Evolutionary conservation across 64 coral and sea anemone species (phyloP), one percentile per base, ranked within the genome.

Genomic region (Porites lutea): DNA sequence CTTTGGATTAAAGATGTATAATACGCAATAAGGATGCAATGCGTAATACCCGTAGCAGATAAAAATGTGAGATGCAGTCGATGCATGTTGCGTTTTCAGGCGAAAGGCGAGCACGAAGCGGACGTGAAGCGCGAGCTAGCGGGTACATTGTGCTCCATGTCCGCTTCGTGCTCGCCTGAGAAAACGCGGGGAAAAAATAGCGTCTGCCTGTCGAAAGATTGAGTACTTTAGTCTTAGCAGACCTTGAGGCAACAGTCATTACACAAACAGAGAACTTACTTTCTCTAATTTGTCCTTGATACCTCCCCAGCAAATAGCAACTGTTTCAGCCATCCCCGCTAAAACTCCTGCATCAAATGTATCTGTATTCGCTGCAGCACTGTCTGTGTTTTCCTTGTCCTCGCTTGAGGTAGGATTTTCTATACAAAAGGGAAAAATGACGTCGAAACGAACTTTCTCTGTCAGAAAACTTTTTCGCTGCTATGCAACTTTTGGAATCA

Each of bases 281-380:
- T 94, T 91, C 48, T 94, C 86, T 52, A 99, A 60, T 78, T 99
- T 92, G 79, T 99, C 94, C 46, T 99, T 96, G 48, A 96, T 91
- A 14, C 88, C 97, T 82, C 88, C 88, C 97, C 97, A 99, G 47
- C 91, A 89, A 57, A 99, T 99, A 15, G 91, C 94, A 49, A 96
- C 70, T 6, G 97, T 99, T 72, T 99, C 97, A 13, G 93, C 83
- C 65, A 99, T 71, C n/a, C 97, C 94, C 46, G 88, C 77, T 52
- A 94, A 67, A 0, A 51, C 71, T 19, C 45, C 54, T 7, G 15
- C 72, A 88, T 99, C 88, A 75, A 65, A 20, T 23, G 75, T 79
- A 43, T 61, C 63, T 45, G 70, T 46, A 21, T 27, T 79, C 64
- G 91, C 83, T 43, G 63, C 23, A 22, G 63, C 23, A 22, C 82